Evolutionary conservation across 2,113 vertebrate genomes (phyloP).

Genomic region (Oreochromis spilurus): DNA sequence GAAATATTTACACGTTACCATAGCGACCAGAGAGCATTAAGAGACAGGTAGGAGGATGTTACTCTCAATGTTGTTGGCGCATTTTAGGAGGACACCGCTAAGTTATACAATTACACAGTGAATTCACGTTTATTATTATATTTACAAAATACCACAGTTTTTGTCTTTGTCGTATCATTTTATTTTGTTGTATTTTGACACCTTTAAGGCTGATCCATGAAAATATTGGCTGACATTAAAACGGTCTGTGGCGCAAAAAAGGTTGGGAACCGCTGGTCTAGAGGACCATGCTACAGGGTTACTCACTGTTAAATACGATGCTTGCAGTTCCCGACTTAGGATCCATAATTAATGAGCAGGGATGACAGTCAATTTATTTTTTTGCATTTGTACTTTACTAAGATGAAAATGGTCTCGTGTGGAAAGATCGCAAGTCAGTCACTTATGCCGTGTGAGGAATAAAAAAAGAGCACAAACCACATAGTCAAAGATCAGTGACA

Average conservation of each 20-base stretch:
- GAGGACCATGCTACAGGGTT: neutral
- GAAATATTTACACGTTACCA: rapidly evolving
- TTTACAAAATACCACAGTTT: neutral
- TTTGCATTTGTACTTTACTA: neutral
- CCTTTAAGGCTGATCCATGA: neutral
- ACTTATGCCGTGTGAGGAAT: neutral
- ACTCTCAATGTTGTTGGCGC: neutral
- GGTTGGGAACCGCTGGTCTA: neutral
- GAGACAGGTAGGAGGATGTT: neutral
- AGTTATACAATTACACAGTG: neutral
- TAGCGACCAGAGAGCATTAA: neutral
- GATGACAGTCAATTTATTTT: neutral
- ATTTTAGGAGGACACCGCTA: neutral
- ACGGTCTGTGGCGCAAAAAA: rapidly evolving
- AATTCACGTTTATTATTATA: rapidly evolving
- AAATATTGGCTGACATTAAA: neutral
- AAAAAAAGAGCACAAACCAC: neutral
- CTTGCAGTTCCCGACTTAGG: neutral
- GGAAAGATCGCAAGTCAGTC: neutral
- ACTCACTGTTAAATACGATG: neutral
- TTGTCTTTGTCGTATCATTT: neutral
- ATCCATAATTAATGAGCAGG: neutral
- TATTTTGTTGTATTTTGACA: neutral
- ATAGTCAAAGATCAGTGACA: neutral
- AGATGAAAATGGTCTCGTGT: neutral